Conservation (phyloP, 1,140 invertebrate genomes). For the Coboldia fuscipes region DNA sequence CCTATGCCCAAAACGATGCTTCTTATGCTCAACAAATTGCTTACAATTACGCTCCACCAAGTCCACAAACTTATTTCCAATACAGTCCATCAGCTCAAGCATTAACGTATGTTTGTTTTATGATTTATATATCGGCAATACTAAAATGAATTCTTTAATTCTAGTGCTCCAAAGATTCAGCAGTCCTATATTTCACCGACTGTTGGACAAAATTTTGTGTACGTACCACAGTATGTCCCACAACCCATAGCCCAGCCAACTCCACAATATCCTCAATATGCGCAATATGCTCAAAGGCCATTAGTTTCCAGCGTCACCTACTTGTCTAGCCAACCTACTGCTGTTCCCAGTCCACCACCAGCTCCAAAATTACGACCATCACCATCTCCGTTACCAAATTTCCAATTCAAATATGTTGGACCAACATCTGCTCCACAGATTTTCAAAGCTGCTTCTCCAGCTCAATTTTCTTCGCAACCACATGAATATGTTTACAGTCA, state of each 20-base stretch:
- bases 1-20: background rate
- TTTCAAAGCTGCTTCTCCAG: background rate
- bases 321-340: too few species aligned
- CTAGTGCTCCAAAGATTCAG: too few species aligned
- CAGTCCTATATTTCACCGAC: too few species aligned
- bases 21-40: background rate
- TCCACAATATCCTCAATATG: background rate
- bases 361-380: too few species aligned
- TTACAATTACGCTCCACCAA: background rate
- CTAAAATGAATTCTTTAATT: too few species aligned
- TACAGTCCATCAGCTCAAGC: background rate
- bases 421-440: background rate
- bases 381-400: too few species aligned
- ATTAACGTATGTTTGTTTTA: too few species aligned
- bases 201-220: too few species aligned
- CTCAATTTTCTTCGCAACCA: background rate
- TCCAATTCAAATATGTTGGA: background rate
- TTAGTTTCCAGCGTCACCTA: too few species aligned
- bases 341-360: slow-evolving; percentile 3
- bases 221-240: too few species aligned
- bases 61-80: background rate
- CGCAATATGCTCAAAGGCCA: background rate
- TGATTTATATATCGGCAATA: too few species aligned
- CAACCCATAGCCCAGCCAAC: too few species aligned
- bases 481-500: background rate